Percentiles rank a stretch among this genome's conserved stretches.
phyloP scores from a whole-genome alignment of 2,113 vertebrate genomes.

The Camelus bactrianus region DNA sequence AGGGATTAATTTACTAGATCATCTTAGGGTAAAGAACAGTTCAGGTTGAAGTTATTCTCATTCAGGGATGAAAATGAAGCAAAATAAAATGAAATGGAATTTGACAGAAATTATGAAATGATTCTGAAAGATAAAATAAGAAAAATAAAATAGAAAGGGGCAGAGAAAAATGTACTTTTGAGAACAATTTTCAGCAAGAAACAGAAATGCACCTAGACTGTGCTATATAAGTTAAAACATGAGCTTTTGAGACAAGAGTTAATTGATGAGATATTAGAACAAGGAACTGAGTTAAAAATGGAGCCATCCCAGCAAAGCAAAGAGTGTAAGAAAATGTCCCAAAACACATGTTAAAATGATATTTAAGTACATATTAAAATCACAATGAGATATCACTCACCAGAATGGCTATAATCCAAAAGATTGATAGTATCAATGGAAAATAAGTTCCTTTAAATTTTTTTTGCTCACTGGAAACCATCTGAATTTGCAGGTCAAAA shows the following conservation, averaged over 20 bases:
- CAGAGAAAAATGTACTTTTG: background rate
- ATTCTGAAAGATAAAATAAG: conserved; percentile 43
- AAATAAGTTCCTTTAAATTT: conserved; percentile 13
- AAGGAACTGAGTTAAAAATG: conserved; percentile 52
- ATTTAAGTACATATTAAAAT: background rate
- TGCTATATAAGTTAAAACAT: conserved; percentile 32
- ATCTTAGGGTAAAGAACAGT: background rate
- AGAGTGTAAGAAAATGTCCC: background rate
- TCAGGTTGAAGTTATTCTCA: background rate
- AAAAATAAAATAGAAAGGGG: background rate
- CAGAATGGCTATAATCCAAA: background rate
- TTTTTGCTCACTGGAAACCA: conserved; percentile 19
- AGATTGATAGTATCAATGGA: background rate
- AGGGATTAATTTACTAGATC: background rate
- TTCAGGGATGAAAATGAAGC: background rate
- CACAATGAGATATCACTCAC: background rate
- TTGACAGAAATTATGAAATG: background rate
- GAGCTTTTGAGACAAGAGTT: background rate
- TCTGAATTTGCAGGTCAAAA: conserved; percentile 2
- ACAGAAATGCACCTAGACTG: background rate
- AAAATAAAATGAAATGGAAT: background rate
- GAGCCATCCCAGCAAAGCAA: background rate
- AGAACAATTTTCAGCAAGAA: conserved; percentile 4
- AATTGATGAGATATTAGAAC: background rate
- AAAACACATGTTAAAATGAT: background rate